Base-by-base conservation (phyloP, 2,797 vertebrate genomes). In the Oophaga sylvatica region DNA sequence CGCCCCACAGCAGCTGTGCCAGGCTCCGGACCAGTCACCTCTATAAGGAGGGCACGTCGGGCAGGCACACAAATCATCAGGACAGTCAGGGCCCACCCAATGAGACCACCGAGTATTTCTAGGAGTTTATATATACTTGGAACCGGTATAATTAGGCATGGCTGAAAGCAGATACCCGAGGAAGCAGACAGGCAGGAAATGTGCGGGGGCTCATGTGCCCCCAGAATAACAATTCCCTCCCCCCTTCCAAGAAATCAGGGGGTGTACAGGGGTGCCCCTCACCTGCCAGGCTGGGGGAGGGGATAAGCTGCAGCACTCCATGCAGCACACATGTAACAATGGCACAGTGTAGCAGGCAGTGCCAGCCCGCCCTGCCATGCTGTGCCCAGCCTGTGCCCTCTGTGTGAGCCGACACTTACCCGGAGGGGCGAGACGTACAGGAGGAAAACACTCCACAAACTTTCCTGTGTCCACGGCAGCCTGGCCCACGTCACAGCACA, bases 111-210 rank as follows among this genome's bases (percentile, higher is more conserved):
- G n/a, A 56, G 16, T 17, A 53, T 57, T 77, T 57, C 20, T n/a
- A 77, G 48, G 22, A 26, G 48, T 35, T 20, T 35, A 80, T 80
- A 80, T 60, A 80, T 62, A 80, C 77, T 80, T 62, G 29, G 9
- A 60, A 29, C 57, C 12, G 77, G 57, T 80, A 80, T 80, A 80
- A 62, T 62, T 80, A 80, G 77, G 53, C 53, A 79, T 29, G 6
- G 56, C 56, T 80, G 77, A 31, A 80, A 80, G 56, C 29, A n/a
- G 77, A 80, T 80, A 60, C 57, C 26, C 19, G 22, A 12, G 57
- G 11, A 22, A n/a, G 57, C 29, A 20, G 29, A 35, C n/a, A 15
- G 17, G 4, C 17, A 60, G 57, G 56, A 60, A 60, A 35, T 12
- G 26, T 20, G 41, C 45, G 41, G 73, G 73, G 71, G 35, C 35